A percentile compares a stretch with the other conserved stretches of the same genome.
Evolutionary conservation across 2,113 vertebrate genomes (phyloP).

Genomic region (Neofelis nebulosa): DNA sequence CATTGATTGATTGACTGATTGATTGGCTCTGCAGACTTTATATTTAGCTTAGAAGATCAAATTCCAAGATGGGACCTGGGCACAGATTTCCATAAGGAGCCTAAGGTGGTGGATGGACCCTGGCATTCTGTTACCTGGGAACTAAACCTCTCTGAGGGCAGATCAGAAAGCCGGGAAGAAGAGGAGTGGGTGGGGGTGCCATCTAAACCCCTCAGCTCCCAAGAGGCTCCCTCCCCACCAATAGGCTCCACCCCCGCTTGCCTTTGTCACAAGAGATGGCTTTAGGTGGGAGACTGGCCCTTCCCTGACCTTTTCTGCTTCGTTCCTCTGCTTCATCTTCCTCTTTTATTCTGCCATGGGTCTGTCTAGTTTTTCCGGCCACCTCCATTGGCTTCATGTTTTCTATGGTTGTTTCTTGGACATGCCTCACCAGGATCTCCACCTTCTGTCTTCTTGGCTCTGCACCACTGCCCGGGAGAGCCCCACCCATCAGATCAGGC

Average conservation of each 20-base stretch:
- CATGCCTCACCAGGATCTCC: background rate
- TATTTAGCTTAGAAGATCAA: background rate
- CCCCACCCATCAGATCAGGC: no score
- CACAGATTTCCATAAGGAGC: background rate
- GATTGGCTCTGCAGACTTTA: background rate
- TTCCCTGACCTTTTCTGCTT: background rate
- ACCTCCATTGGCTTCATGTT: background rate
- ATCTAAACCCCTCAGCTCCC: background rate
- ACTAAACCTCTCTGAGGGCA: background rate
- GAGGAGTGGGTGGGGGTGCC: no score
- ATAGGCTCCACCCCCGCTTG: background rate
- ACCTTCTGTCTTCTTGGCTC: background rate
- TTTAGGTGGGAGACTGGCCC: background rate
- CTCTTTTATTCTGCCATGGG: background rate
- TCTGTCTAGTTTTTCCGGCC: background rate
- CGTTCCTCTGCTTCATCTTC: background rate
- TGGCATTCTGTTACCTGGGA: background rate
- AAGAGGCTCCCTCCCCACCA: background rate
- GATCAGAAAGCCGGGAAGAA: background rate
- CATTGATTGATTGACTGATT: no score
- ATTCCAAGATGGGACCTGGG: background rate
- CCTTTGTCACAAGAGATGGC: background rate
- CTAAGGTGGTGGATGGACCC: background rate
- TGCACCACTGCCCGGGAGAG: background rate
- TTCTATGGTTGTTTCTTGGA: background rate